Percentiles rank a stretch among this genome's conserved stretches.
phyloP scores from a whole-genome alignment of 2,888 invertebrate species.

The Strigamia transsilvanica region DNA sequence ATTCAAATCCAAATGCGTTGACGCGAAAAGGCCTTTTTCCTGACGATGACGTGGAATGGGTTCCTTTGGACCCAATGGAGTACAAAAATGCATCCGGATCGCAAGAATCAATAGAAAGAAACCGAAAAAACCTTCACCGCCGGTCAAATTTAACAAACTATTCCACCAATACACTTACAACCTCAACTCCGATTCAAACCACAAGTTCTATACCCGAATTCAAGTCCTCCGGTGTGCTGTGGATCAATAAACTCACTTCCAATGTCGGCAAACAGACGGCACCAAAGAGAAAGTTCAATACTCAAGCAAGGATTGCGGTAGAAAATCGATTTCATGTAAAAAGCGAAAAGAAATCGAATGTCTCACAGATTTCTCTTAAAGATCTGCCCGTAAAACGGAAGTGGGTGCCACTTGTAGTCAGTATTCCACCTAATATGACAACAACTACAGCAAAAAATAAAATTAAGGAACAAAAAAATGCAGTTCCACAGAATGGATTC shows the following conservation, averaged over 20 bases:
- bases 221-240: background rate
- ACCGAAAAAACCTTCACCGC: background rate
- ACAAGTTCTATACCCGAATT: background rate
- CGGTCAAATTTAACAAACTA: no score
- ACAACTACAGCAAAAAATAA: background rate
- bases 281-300: background rate
- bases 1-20: background rate
- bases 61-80: conserved; percentile 22
- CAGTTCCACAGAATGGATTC: background rate
- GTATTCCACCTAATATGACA: background rate
- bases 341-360: background rate
- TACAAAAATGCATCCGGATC: background rate
- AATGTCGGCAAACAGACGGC: background rate
- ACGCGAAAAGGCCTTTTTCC: background rate
- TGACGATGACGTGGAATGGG: conserved; percentile 19
- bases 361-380: background rate
- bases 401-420: background rate
- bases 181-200: no score
- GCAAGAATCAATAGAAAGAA: background rate
- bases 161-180: no score
- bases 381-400: background rate
- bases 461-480: background rate
- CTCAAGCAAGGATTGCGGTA: background rate
- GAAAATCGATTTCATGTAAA: background rate
- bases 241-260: background rate